These are phyloP conservation scores for Drepanosiphum platanoidis DNA, from an alignment of 2,888 invertebrate genomes.

Conservation along the genomic window DNA sequence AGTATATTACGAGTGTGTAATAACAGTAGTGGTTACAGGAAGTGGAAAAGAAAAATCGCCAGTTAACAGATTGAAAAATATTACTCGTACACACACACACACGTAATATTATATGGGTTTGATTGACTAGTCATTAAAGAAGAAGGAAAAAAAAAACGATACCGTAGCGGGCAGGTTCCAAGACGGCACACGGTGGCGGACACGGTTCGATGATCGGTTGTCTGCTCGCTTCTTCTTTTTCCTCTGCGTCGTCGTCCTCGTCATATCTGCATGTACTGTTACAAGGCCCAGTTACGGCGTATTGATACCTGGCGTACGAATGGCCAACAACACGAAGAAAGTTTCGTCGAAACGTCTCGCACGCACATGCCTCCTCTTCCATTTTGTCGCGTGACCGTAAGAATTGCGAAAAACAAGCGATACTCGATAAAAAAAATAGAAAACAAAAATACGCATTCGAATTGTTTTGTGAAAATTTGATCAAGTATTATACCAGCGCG, in stretches of 20 bases:
- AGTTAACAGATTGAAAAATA: background rate
- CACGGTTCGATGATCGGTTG: constrained; percentile 47
- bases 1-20: background rate
- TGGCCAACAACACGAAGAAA: background rate
- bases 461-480: background rate
- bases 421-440: too few species aligned
- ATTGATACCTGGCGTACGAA: too few species aligned
- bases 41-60: background rate
- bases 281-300: constrained; percentile 33
- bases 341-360: background rate
- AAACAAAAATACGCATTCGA: too few species aligned
- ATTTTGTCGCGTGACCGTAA: background rate
- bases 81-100: background rate
- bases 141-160: background rate
- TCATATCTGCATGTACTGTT: constrained; percentile 53
- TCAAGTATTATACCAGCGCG: too few species aligned
- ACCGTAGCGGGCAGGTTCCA: constrained; percentile 22
- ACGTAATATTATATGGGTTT: background rate
- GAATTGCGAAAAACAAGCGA: background rate
- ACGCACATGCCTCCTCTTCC: background rate
- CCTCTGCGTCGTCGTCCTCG: background rate
- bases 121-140: constrained; percentile 39
- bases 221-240: constrained; percentile 26
- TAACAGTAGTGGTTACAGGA: background rate
- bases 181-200: constrained; percentile 11